Evolutionary conservation across 2,888 invertebrate genomes (phyloP).

Genomic region (Trichopria drosophilae): DNA sequence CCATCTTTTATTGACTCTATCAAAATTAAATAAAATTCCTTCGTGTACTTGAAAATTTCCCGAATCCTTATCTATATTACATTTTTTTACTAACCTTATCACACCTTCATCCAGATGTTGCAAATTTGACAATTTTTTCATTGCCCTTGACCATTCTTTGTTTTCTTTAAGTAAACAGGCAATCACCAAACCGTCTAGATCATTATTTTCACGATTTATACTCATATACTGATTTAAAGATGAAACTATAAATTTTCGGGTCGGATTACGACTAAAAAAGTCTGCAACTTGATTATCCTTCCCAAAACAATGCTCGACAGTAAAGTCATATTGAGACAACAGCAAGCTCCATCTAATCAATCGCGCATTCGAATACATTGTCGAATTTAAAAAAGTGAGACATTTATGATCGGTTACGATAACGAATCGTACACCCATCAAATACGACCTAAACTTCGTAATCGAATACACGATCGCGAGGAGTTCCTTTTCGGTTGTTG

Average conservation of each 20-base stretch:
- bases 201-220: not conserved
- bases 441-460: slow-evolving; percentile 40
- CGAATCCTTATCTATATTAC: too few relatives aligned
- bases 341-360: slow-evolving; percentile 41
- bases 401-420: slow-evolving; percentile 42
- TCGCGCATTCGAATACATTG: slow-evolving; percentile 36
- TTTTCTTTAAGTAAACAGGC: not conserved
- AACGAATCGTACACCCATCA: slow-evolving; percentile 33
- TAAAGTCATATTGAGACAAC: slow-evolving; percentile 40
- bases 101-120: too few relatives aligned
- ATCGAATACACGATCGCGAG: slow-evolving; percentile 38
- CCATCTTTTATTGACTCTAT: not conserved
- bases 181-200: not conserved
- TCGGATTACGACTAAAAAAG: slow-evolving; percentile 39
- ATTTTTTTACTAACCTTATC: too few relatives aligned
- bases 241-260: slow-evolving; percentile 26
- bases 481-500: slow-evolving; percentile 42
- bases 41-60: too few relatives aligned
- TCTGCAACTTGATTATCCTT: slow-evolving; percentile 40
- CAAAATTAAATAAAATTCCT: too few relatives aligned
- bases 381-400: slow-evolving; percentile 38
- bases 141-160: not conserved
- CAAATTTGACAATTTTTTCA: not conserved
- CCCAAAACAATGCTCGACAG: slow-evolving; percentile 36
- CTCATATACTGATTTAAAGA: too few relatives aligned